Evolutionary conservation across 2,888 invertebrate species (phyloP).

Genomic region (Leptopilina myrica): DNA sequence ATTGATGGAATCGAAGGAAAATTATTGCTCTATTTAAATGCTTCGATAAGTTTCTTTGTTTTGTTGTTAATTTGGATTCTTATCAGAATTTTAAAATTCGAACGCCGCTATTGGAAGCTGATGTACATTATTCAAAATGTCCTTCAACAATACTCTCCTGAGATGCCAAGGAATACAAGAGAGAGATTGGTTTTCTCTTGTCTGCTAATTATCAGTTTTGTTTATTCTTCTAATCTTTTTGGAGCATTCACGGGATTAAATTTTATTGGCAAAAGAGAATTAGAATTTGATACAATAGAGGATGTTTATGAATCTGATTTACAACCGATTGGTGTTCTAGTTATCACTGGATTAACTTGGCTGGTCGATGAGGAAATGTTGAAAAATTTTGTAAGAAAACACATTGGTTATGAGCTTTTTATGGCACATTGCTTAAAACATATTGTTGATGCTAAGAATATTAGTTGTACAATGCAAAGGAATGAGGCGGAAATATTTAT

Average conservation of each 20-base stretch:
- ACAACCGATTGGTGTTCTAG: not conserved
- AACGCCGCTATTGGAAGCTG: not conserved
- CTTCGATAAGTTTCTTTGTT: not conserved
- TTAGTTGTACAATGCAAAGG: not conserved
- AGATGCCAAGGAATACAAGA: not conserved
- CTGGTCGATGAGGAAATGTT: not conserved
- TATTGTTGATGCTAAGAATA: not conserved
- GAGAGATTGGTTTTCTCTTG: not conserved
- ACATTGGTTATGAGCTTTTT: not conserved
- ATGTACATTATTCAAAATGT: not conserved
- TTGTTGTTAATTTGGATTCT: not conserved
- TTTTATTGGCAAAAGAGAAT: not conserved
- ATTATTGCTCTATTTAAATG: not conserved
- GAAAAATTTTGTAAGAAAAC: not conserved
- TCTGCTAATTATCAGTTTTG: not conserved
- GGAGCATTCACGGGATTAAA: not conserved
- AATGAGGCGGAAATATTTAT: not conserved
- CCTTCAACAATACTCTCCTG: not conserved
- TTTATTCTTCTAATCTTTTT: not conserved
- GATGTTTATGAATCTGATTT: not conserved
- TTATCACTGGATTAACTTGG: not conserved
- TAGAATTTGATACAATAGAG: not conserved
- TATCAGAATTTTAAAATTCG: not conserved
- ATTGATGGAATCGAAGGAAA: not conserved
- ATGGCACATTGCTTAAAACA: not conserved